Base-by-base conservation (phyloP, 2,888 invertebrate species). In the Priapulus caudatus region DNA sequence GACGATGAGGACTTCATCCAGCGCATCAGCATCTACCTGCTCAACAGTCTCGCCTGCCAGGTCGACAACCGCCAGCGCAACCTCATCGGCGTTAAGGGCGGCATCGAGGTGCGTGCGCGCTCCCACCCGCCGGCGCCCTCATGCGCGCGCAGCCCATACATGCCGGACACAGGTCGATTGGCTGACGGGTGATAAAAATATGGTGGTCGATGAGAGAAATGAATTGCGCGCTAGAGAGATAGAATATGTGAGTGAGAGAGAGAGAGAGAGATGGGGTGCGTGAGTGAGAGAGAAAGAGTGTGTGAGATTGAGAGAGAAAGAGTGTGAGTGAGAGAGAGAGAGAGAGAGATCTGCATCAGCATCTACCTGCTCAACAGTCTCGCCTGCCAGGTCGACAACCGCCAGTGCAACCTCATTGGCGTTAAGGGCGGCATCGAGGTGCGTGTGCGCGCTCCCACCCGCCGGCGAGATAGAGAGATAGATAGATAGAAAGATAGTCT, bases 11-110 rank as follows among this genome's bases (percentile, higher is more conserved):
- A 84, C 63, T 91, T 93, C 69, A 89, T 93, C 5, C 92, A 91
- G 68, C 80, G 92, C 58, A 88, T 95, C 64, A 91, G 90, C 20
- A 90, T 95, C 62, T 92, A 90, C 72, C 77, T 97, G 60, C 77
- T 97, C 52, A 97, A 97, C 73, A 89, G 91, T 1, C 76, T 97
- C 59, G 93, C 95, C 3, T 95, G 95, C 71, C 92, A 93, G 73
- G 93, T 95, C 4, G 91, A 93, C 67, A 90, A 90, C 20, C 78
- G 79, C 53, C 91, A 95, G 69, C 97, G 97, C 69, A 80, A 84
- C 48, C 81, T 90, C 64, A 78, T 97, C 23, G 95, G 95, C 47
- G 83, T 87, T 70, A 75, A 88, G 52, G 91, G 91, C 53, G 91
- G 90, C 46, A 68, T 74, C 50, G 67, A 70, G 63, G 73, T 72